Evolutionary conservation across 2,113 vertebrate species (phyloP).

Genomic region (Prunella fulvescens): DNA sequence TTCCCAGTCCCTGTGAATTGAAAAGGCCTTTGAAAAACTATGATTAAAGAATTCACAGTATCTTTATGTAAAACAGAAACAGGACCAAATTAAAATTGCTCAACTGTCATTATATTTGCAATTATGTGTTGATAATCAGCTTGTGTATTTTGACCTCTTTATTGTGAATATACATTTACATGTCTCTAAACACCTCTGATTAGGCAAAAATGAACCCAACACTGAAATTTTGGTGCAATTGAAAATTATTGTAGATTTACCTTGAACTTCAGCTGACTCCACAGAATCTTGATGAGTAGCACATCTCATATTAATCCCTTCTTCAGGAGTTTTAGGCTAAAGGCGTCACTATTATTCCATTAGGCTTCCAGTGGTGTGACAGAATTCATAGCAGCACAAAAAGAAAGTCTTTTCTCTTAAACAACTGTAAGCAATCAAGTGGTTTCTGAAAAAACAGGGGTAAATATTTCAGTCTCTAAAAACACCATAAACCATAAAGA

Average conservation of each 20-base stretch:
- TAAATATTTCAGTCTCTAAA: neutral
- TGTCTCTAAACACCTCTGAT: rapidly evolving
- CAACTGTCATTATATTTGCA: neutral
- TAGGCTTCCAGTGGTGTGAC: neutral
- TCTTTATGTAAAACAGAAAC: neutral
- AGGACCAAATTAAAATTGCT: neutral
- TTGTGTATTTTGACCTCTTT: neutral
- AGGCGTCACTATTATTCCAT: neutral
- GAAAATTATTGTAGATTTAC: neutral
- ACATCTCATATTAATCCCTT: neutral
- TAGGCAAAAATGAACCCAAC: neutral
- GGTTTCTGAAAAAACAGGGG: neutral
- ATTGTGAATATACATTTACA: neutral
- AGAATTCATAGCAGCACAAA: neutral
- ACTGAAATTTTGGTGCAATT: neutral
- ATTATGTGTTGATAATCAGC: neutral
- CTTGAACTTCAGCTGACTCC: neutral
- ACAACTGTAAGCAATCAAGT: neutral
- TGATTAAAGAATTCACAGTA: neutral
- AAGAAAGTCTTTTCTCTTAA: neutral
- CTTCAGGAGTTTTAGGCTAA: neutral
- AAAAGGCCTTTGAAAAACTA: neutral
- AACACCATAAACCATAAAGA: neutral
- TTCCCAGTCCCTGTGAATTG: neutral
- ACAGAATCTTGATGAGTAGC: neutral